phyloP scores from a whole-genome alignment of 2,888 invertebrate genomes.

The Choreutis nemorana region DNA sequence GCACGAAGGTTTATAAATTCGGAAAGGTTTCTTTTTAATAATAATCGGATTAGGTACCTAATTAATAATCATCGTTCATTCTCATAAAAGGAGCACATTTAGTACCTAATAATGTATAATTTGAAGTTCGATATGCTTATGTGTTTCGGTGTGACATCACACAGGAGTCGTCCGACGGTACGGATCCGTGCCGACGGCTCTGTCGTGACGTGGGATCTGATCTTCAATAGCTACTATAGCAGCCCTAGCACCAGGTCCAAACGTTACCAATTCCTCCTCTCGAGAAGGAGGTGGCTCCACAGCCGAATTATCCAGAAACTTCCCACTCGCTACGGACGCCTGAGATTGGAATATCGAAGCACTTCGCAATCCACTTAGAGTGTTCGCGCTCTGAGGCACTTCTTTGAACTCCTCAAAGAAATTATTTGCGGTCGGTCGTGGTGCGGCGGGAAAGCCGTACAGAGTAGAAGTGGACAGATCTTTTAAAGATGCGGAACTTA shows the following conservation, averaged over 20 bases:
- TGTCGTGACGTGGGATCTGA: conserved; percentile 39
- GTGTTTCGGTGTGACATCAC: conserved; percentile 29
- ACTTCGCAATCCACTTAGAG: conserved; percentile 50
- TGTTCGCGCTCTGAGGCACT: conserved; percentile 60
- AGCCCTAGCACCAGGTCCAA: conserved; percentile 68
- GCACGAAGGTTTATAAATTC: conserved; percentile 50
- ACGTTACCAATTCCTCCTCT: conserved; percentile 75
- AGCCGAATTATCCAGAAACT: conserved; percentile 73
- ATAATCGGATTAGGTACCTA: conserved; percentile 2
- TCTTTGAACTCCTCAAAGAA: conserved; percentile 66
- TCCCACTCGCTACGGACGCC: conserved; percentile 71
- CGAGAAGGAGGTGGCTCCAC: conserved; percentile 70
- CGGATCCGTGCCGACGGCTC: conserved; percentile 61
- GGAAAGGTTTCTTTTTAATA: conserved; percentile 30
- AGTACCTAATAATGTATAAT: too few species aligned
- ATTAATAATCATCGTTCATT: too few species aligned
- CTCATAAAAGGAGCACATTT: conserved; percentile 21
- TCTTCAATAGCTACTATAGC: conserved; percentile 33
- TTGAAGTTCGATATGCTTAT: conserved; percentile 61
- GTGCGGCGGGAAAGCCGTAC: conserved; percentile 72
- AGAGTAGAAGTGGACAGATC: conserved; percentile 64
- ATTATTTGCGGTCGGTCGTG: conserved; percentile 68
- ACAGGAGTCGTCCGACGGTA: conserved; percentile 69
- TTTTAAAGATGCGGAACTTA: conserved; percentile 66
- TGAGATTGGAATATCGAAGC: conserved; percentile 60